Evolutionary conservation across 2,113 vertebrate genomes (phyloP), one percentile per base, ranked within the genome.

Genomic region (Monarcha castaneiventris): DNA sequence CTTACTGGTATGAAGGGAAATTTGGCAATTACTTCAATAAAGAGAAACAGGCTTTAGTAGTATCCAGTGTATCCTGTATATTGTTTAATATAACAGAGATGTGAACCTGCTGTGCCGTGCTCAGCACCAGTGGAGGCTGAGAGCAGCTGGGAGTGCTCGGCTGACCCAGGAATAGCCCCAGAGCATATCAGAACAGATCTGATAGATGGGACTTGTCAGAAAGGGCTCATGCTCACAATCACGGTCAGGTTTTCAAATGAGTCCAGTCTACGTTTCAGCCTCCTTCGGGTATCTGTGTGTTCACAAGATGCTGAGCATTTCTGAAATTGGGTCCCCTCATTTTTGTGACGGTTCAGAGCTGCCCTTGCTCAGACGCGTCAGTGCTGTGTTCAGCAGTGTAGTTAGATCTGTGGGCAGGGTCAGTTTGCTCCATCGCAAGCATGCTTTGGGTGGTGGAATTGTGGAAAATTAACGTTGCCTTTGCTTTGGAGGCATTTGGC

Each of bases 401-500:
- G 26, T 12, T 5, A 1, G 7, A 20, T 13, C 61, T 27, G 1
- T 1, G 56, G 27, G 52, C 48, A 78, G 32, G 32, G 10, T 27
- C 51, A 4, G 3, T 76, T 83, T 55, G 54, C 54, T 74, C 49
- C 14, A 2, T 10, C 13, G 8, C 33, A 10, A 72, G 26, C 32
- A 0, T 3, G 46, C n/a, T 44, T 43, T 0, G 1, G 11, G 9
- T 25, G 37, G 2, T 27, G 10, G 26, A 67, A 54, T 0, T 6
- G 52, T 10, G 12, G 4, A 13, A 49, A 71, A 62, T 13, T 1
- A 14, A 49, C 3, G 43, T 23, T 63, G 6, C 3, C 46, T 61
- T 87, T 51, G 62, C 62, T 79, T 30, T 59, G 63, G 52, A 52
- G 30, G 25, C 11, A 1, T 62, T 54, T 33, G 52, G 12, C 54